Evolutionary conservation across 2,797 vertebrate genomes (phyloP), one percentile per base, ranked within the genome.

Genomic region (Oophaga sylvatica): DNA sequence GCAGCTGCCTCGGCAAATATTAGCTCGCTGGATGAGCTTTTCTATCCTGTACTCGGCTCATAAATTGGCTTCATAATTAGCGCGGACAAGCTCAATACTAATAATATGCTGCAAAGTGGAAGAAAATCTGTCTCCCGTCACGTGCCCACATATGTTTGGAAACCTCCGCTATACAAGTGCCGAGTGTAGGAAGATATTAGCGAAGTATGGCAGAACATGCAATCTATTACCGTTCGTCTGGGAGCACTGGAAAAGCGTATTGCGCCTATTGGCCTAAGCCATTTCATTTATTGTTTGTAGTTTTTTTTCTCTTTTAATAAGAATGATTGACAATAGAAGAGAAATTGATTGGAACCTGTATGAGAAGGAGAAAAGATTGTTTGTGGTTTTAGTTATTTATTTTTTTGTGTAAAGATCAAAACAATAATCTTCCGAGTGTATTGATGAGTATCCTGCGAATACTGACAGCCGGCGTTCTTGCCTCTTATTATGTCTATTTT

Each of bases 1-100:
- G 75, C 75, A 77, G 75, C 48, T 77, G 75, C 75, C 48, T 77
- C 53, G 75, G 75, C 75, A 77, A 77, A 77, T 77, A 77, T 77
- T 77, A 56, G 75, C 75, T 77, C 4, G n/a, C 45, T 26, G 75
- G 48, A 77, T 77, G 75, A 77, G 41, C 75, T 56, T 77, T 77
- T 56, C 65, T 70, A 31, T 71, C 81, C 65, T 59, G 57, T 62
- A 22, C 78, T 48, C 65, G 15, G 56, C 70, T 31, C 29, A 22
- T 20, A 70, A 70, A 73, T 83, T 56, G 45, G 75, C 45, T 77
- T 77, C 48, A 15, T 77, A 77, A 56, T 56, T 77, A 77, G 45
- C 48, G 15, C 11, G 20, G 19, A 56, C 41, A 77, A 53, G 15
- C n/a, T 56, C 11, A 56, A 56, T 77, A 7, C 75, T 56, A n/a